Conservation (phyloP, 2,888 invertebrate genomes). For the Colostygia pectinataria region DNA sequence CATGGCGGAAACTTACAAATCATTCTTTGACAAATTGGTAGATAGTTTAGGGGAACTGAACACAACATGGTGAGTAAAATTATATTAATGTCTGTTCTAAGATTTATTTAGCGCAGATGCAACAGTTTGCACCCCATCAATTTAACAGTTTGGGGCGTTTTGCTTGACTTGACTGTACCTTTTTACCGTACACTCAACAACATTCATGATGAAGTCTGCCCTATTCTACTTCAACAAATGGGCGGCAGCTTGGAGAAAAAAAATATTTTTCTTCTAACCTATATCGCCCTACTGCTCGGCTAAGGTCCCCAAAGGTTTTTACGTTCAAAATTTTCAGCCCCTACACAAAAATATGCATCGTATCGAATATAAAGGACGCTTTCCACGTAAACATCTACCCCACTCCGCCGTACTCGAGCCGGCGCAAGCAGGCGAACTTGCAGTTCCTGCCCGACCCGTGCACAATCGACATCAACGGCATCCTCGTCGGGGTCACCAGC, state of each 20-base stretch:
- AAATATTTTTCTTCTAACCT: no score
- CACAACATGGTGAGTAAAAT: conserved; percentile 78
- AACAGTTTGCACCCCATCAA: no score
- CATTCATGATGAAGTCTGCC: no score
- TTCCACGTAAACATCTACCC: conserved; percentile 92
- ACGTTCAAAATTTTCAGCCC: conserved; percentile 62
- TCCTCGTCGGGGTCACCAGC: conserved; percentile 90
- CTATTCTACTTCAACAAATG: no score
- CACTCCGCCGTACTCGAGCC: conserved; percentile 88
- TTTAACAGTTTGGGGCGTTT: no score
- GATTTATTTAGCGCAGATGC: no score
- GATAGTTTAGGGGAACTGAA: conserved; percentile 84
- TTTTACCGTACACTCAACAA: no score
- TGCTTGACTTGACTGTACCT: no score
- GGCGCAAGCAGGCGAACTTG: conserved; percentile 83
- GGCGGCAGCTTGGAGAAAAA: no score
- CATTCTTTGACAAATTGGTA: conserved; percentile 88
- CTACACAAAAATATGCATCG: conserved; percentile 87
- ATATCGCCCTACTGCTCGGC: no score
- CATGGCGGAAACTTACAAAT: conserved; percentile 87
- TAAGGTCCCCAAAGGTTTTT: no score
- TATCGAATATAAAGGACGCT: conserved; percentile 90
- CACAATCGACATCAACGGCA: conserved; percentile 88
- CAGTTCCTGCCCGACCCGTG: conserved; percentile 92
- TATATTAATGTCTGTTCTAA: background rate